Evolutionary conservation across 2,888 invertebrate genomes (phyloP).

Genomic region (Leptinotarsa peninsularis): DNA sequence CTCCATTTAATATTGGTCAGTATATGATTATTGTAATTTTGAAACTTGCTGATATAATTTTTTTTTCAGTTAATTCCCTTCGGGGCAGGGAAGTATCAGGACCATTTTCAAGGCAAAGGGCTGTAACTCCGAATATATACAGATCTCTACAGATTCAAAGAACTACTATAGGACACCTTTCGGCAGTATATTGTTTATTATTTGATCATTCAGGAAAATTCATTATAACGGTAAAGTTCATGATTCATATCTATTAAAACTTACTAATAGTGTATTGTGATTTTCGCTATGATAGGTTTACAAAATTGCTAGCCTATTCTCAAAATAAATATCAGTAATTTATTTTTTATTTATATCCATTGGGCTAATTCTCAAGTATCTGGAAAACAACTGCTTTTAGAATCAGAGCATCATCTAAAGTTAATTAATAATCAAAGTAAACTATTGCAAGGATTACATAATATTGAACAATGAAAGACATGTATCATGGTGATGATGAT

Average conservation of each 20-base stretch:
- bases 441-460: no score
- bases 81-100: slow-evolving; percentile 78
- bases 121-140: slow-evolving; percentile 74
- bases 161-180: slow-evolving; percentile 92
- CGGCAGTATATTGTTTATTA: slow-evolving; percentile 96
- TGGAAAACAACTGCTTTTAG: no score
- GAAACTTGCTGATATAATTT: neutral
- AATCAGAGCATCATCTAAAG: no score
- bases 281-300: no score
- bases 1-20: slow-evolving; percentile 69
- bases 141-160: slow-evolving; percentile 78
- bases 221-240: slow-evolving; percentile 82
- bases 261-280: no score
- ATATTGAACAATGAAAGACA: no score
- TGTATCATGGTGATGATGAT: neutral
- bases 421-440: no score
- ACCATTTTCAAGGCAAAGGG: slow-evolving; percentile 65
- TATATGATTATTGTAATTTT: slow-evolving; percentile 29
- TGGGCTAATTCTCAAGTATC: no score
- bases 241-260: neutral
- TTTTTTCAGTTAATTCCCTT: slow-evolving; percentile 70
- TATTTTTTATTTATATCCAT: no score
- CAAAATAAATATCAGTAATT: no score
- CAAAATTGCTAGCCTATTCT: no score
- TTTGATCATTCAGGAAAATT: slow-evolving; percentile 94